Evolutionary conservation across 2,797 vertebrate genomes (phyloP).

Genomic region (Gephyroberyx darwinii): DNA sequence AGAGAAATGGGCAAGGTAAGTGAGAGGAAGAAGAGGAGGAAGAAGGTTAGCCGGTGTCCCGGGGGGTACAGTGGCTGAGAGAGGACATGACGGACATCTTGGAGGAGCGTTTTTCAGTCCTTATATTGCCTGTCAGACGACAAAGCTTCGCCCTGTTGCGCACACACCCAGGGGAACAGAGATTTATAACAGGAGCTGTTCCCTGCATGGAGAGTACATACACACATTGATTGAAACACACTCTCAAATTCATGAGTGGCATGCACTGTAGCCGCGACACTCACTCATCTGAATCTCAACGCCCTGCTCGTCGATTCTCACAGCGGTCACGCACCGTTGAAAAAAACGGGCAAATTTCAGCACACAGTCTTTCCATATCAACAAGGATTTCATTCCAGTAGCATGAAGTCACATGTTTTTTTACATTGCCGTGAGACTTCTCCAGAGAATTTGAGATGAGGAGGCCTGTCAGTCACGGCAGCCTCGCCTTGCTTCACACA

Average conservation of each 20-base stretch:
- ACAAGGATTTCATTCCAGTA: background rate
- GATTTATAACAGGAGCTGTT: constrained; percentile 44
- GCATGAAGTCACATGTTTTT: constrained; percentile 3
- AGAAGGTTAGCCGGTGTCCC: constrained; percentile 26
- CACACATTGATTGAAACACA: constrained; percentile 5
- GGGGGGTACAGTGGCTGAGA: constrained; percentile 32
- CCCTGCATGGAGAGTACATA: constrained; percentile 27
- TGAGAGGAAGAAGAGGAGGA: background rate
- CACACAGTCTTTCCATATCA: background rate
- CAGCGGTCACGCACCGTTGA: background rate
- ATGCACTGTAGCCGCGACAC: background rate
- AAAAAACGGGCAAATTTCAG: background rate
- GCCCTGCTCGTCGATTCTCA: background rate
- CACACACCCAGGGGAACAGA: constrained; percentile 52
- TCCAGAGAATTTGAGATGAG: constrained; percentile 36
- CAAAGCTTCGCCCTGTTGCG: constrained; percentile 57
- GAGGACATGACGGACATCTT: constrained; percentile 54
- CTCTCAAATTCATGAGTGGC: constrained; percentile 17
- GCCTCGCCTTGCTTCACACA: constrained; percentile 28
- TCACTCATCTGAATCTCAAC: too few species aligned
- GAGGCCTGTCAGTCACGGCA: constrained; percentile 38
- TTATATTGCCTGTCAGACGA: constrained; percentile 64
- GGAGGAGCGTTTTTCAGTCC: constrained; percentile 40
- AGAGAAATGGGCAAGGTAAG: background rate
- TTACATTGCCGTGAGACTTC: constrained; percentile 21